phyloP scores from a whole-genome alignment of 2,113 vertebrate genomes.

The Oncorhynchus keta region DNA sequence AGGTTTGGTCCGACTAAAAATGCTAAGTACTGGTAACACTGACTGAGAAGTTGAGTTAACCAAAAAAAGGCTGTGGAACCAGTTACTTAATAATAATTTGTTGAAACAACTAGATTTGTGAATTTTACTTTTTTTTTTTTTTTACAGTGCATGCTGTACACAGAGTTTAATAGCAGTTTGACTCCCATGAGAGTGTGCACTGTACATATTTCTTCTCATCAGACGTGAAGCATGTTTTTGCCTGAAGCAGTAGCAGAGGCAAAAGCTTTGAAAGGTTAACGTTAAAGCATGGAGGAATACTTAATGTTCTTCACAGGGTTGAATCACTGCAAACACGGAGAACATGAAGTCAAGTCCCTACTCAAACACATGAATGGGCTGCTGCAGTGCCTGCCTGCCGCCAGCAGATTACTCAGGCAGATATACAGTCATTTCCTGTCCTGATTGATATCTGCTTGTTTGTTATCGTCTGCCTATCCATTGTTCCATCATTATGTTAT shows the following conservation, averaged over 20 bases:
- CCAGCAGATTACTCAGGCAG: constrained; percentile 46
- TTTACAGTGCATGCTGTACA: too few relatives aligned
- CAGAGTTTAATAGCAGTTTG: neutral
- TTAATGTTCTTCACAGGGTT: constrained; percentile 17
- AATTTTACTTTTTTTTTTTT: too few relatives aligned
- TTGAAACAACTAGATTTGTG: too few relatives aligned
- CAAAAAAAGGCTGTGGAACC: too few relatives aligned
- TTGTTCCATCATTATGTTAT: too few relatives aligned
- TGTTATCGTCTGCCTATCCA: too few relatives aligned
- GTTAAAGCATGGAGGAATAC: constrained; percentile 56
- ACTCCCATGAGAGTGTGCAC: neutral
- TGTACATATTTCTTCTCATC: neutral
- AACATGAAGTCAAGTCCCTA: constrained; percentile 20
- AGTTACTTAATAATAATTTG: too few relatives aligned
- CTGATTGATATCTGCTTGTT: constrained; percentile 34
- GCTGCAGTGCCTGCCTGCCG: constrained; percentile 25
- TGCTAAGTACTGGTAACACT: too few relatives aligned
- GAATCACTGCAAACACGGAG: neutral
- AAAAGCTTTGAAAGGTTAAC: constrained; percentile 49
- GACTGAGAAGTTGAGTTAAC: too few relatives aligned
- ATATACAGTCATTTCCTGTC: constrained; percentile 28
- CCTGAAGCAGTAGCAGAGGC: constrained; percentile 48
- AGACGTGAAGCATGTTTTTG: constrained; percentile 43
- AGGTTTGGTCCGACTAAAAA: too few relatives aligned
- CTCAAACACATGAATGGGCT: constrained; percentile 10